Percentiles rank a stretch among this genome's conserved stretches.
phyloP scores from a whole-genome alignment of 2,797 vertebrate genomes.

The Mustela erminea region DNA sequence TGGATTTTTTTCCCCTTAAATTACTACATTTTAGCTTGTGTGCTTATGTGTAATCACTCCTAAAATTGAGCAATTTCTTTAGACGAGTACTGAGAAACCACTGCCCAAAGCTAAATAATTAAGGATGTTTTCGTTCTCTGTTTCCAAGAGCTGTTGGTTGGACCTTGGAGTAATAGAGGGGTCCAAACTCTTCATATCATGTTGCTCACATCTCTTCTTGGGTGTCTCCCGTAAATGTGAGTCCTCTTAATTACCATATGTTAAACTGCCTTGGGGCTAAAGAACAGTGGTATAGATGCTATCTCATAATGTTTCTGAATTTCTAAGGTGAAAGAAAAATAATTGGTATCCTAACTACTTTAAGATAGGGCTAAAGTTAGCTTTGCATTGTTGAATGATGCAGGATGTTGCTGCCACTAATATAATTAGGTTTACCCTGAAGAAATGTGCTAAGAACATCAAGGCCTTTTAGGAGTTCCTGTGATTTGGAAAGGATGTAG shows the following conservation, averaged over 20 bases:
- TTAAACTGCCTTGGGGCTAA: slow-evolving; percentile 24
- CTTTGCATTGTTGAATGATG: slow-evolving; percentile 46
- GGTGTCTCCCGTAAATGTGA: slow-evolving; percentile 39
- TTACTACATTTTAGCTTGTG: not conserved
- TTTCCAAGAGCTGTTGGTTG: slow-evolving; percentile 40
- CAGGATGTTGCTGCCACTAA: slow-evolving; percentile 14
- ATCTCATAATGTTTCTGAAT: slow-evolving; percentile 10
- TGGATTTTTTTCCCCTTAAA: not conserved
- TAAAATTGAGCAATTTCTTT: slow-evolving; percentile 38
- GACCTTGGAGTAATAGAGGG: not conserved
- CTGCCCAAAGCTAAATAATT: slow-evolving; percentile 47
- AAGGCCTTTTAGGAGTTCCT: slow-evolving; percentile 57
- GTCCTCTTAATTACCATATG: slow-evolving; percentile 19
- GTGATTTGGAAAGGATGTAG: slow-evolving; percentile 78
- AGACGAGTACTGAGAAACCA: slow-evolving; percentile 26
- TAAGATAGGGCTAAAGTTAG: slow-evolving; percentile 28
- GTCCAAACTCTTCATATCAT: not conserved
- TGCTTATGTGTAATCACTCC: slow-evolving; percentile 9
- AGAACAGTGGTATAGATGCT: not conserved
- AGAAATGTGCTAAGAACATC: slow-evolving; percentile 76
- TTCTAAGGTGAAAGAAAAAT: slow-evolving; percentile 51
- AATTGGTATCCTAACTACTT: not conserved
- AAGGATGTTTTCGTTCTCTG: slow-evolving; percentile 20
- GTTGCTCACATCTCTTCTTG: slow-evolving; percentile 20
- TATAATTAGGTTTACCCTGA: not conserved